These are phyloP conservation scores for Craterocephalus amniculus DNA, from an alignment of 2,797 vertebrate species.

Conservation along the genomic window DNA sequence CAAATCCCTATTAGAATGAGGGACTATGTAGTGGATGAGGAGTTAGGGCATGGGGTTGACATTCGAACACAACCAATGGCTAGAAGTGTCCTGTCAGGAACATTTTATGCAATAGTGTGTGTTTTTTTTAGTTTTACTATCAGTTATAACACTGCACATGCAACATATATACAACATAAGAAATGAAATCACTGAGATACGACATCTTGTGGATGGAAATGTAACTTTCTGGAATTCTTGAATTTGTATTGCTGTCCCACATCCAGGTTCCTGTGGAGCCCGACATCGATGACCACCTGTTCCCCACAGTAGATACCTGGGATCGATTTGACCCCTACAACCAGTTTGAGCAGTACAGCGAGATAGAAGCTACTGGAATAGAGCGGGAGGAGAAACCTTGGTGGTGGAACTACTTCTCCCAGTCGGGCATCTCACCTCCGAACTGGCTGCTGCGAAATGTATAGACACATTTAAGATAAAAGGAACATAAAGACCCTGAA, in stretches of 20 bases:
- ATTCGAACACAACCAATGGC: too few species aligned
- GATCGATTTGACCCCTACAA: conserved; percentile 85
- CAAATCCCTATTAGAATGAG: too few species aligned
- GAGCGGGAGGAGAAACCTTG: conserved; percentile 89
- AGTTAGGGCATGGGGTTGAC: too few species aligned
- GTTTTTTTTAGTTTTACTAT: not conserved
- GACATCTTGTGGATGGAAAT: not conserved
- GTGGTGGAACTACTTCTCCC: conserved; percentile 98
- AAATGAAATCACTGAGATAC: not conserved
- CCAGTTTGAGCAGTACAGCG: conserved; percentile 80
- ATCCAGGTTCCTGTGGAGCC: conserved; percentile 77
- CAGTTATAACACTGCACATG: not conserved
- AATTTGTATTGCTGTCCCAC: not conserved
- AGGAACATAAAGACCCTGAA: conserved; percentile 9
- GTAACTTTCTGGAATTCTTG: too few species aligned
- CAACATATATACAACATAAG: not conserved
- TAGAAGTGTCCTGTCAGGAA: not conserved
- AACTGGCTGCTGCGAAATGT: conserved; percentile 92
- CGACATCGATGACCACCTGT: conserved; percentile 78
- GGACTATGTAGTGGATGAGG: too few species aligned
- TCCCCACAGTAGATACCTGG: conserved; percentile 75
- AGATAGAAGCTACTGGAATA: conserved; percentile 56
- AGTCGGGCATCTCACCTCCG: conserved; percentile 86
- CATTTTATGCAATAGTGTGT: not conserved
- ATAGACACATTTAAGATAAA: conserved; percentile 50